A percentile compares a stretch with the other conserved stretches of the same genome.
These are phyloP conservation scores for Biston stratarius DNA, from an alignment of 2,888 invertebrate species.

Conservation along the genomic window DNA sequence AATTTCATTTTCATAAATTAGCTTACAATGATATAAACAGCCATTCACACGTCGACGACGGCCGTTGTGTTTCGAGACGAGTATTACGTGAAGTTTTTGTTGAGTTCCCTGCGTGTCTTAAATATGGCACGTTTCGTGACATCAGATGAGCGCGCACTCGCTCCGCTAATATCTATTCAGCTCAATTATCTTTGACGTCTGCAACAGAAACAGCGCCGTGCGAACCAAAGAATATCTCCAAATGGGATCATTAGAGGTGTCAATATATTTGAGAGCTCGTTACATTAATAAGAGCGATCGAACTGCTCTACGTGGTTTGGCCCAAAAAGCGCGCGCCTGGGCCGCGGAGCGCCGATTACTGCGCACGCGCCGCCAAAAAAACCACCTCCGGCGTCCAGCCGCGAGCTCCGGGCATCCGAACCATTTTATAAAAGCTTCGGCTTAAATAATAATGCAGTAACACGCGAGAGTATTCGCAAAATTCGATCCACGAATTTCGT, in stretches of 20 bases:
- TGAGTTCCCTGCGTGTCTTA: neutral
- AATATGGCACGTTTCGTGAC: neutral
- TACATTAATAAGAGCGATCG: conserved; percentile 57
- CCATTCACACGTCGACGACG: conserved; percentile 18
- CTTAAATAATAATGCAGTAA: conserved; percentile 86
- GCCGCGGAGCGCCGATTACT: conserved; percentile 71
- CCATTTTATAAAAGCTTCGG: conserved; percentile 79
- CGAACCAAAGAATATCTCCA: neutral
- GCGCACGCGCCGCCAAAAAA: conserved; percentile 85
- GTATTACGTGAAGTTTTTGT: conserved; percentile 5
- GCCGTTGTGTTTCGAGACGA: conserved; percentile 5
- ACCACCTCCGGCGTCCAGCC: conserved; percentile 45
- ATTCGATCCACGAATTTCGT: conserved; percentile 84
- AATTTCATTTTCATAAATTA: conserved; percentile 34
- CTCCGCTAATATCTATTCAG: neutral
- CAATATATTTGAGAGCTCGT: conserved; percentile 34
- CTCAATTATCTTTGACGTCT: neutral
- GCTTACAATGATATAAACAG: conserved; percentile 17
- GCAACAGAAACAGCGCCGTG: neutral
- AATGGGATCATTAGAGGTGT: conserved; percentile 26
- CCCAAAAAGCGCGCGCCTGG: conserved; percentile 67
- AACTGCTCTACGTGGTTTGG: conserved; percentile 49
- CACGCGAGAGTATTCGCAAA: conserved; percentile 85
- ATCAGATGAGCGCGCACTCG: neutral
- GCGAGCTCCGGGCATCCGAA: conserved; percentile 68